Evolutionary conservation across 2,797 vertebrate species (phyloP), one percentile per base, ranked within the genome.

Genomic region (Poeciliopsis turneri): DNA sequence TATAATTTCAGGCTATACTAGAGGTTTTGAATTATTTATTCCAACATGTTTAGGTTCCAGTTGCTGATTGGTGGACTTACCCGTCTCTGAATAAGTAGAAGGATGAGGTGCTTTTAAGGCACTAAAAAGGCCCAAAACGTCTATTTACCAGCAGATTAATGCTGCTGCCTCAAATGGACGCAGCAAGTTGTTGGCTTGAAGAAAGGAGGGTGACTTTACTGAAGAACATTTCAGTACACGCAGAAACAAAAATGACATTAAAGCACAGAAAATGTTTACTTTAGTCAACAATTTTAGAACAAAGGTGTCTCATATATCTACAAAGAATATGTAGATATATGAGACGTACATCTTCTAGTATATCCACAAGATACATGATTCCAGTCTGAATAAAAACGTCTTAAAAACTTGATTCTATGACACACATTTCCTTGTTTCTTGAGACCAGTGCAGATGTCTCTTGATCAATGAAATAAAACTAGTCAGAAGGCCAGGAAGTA

Each of bases 111-210:
- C 20, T 39, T 39, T 66, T 64, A 36, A 64, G 28, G 61, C 18
- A 11, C 16, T 25, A 10, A 41, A 41, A 64, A 18, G 30, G 6
- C 1, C 30, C 7, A 64, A 23, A 51, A 16, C 57, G 46, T 4
- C 8, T 4, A 16, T 4, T 45, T 9, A 79, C 9, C 92, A 91
- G 82, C n/a, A 23, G 92, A 77, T 87, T 46, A 86, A 75, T 83
- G 77, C 80, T 83, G 68, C 78, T 85, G 82, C 28, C 13, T 7
- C 18, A 85, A 11, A 43, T 72, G 47, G 23, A 72, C 41, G 57
- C 36, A 74, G 12, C 5, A 61, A 16, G 59, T 18, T 5, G 12
- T 30, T 59, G 28, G 12, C n/a, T 59, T 59, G 1, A 59, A 59
- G 4, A 59, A 59, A 28, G 4, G 25, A 57, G 12, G 11, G 4